Conservation (phyloP, 1,140 invertebrate species). For the Sarcophaga bullata region DNA sequence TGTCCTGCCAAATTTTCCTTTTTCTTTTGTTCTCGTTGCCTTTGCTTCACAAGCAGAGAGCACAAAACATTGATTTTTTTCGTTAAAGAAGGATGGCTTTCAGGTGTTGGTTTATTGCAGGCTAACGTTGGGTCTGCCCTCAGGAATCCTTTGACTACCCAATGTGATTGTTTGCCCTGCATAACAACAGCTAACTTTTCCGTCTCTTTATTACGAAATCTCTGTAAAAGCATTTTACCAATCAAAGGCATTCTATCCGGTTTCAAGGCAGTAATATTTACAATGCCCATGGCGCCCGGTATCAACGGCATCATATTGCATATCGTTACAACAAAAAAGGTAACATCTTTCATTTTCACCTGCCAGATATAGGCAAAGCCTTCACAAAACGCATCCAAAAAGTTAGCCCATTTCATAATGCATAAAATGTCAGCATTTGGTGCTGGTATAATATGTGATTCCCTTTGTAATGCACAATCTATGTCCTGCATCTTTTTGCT, state of each 20-base stretch:
- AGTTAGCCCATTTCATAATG: constrained; percentile 61
- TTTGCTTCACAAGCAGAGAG: constrained; percentile 58
- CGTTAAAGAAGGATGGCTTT: constrained; percentile 57
- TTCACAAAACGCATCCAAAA: constrained; percentile 56
- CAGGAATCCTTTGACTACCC: constrained; percentile 60
- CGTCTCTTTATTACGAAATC: constrained; percentile 51
- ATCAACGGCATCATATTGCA: constrained; percentile 58
- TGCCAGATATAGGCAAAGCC: constrained; percentile 60
- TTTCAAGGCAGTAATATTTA: constrained; percentile 51
- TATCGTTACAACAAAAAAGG: constrained; percentile 57
- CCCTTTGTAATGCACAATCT: constrained; percentile 57
- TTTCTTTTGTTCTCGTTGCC: constrained; percentile 50
- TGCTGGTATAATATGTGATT: constrained; percentile 59
- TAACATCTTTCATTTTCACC: constrained; percentile 52
- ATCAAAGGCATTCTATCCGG: constrained; percentile 49
- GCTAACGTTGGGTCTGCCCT: constrained; percentile 54
- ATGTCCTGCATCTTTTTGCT: constrained; percentile 65
- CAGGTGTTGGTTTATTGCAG: constrained; percentile 59
- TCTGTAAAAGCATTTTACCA: constrained; percentile 54
- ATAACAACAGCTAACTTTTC: constrained; percentile 57
- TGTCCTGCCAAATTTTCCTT: constrained; percentile 7
- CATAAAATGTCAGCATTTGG: constrained; percentile 61
- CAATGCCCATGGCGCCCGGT: constrained; percentile 53
- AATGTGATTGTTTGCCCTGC: constrained; percentile 59
- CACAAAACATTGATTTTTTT: constrained; percentile 62